Evolutionary conservation across 2,888 invertebrate genomes (phyloP), one percentile per base, ranked within the genome.

Genomic region (Rotaria sp.): DNA sequence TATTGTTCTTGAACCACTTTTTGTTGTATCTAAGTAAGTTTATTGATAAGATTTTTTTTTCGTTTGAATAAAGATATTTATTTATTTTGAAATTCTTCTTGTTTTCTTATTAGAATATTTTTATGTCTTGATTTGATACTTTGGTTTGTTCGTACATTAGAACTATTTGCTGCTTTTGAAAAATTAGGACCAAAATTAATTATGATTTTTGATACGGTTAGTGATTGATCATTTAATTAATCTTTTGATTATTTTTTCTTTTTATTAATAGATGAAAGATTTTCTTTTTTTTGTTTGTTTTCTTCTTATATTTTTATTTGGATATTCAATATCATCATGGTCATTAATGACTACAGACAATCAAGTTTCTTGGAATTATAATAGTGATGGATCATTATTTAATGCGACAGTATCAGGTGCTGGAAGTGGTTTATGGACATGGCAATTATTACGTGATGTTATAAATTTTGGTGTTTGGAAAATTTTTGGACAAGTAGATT

Each of bases 151-250:
- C 74, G 86, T 35, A 75, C 84, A 35, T 59, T 86, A 38, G 55
- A 85, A 41, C 41, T 86, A 24, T 86, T 84, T 38, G 85, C 84
- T 41, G 86, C 84, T 24, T 86, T 74, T 48, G 84, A 86, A 59
- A 84, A 74, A 86, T 38, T 86, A 15, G 86, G 86, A n/a, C 86
- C 86, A 0, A 86, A 86, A 75, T 59, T 86, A 18, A 52, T 85
- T 35, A 86, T 86, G 86, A 86, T 86, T 41, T 84, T 84, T 45
- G 85, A 86, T 84, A 86, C 84, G 52, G 84, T 86, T 48, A 38
- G 84, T 26, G 45, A 84, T 59, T 35, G 10, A 55, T 26, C 0
- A 30, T 30, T 15, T 15, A 3, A 30, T 59, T 59, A 2, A n/a
- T n/a, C n/a, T n/a, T 2, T 52, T 11, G 8, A 7, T 59, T 26